These are phyloP conservation scores for Drosophila aldrichi DNA, from an alignment of 2,888 invertebrate genomes.

Conservation along the genomic window DNA sequence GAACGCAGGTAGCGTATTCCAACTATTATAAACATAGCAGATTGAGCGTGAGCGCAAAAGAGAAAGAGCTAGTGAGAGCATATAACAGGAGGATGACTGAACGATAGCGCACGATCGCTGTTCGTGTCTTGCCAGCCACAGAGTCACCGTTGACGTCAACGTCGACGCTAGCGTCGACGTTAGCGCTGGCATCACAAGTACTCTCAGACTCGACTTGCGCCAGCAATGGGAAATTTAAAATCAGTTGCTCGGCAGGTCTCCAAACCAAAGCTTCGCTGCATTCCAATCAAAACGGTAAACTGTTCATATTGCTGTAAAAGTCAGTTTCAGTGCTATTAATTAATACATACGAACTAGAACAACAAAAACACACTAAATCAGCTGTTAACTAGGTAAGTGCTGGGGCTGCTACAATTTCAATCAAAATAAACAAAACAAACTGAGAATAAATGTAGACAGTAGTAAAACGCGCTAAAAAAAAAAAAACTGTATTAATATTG, in stretches of 20 bases:
- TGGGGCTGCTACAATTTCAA: not conserved
- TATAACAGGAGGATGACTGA: slow-evolving; percentile 15
- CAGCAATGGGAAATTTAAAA: slow-evolving; percentile 48
- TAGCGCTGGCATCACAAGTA: slow-evolving; percentile 21
- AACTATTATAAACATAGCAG: not conserved
- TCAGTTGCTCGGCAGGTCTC: slow-evolving; percentile 71
- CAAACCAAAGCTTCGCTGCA: slow-evolving; percentile 56
- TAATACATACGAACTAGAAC: slow-evolving; percentile 37
- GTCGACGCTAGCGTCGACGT: slow-evolving; percentile 19
- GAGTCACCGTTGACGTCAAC: not conserved
- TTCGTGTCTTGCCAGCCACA: slow-evolving; percentile 48
- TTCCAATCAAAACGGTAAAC: slow-evolving; percentile 29
- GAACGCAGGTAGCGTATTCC: not conserved
- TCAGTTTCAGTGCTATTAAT: slow-evolving; percentile 35
- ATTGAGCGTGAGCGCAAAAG: not conserved
- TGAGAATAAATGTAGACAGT: slow-evolving; percentile 27
- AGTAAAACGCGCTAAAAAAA: slow-evolving; percentile 25
- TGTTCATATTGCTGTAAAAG: slow-evolving; percentile 12
- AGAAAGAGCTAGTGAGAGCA: not conserved
- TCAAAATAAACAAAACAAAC: slow-evolving; percentile 6
- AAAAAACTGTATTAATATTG: slow-evolving; percentile 19
- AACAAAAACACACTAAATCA: slow-evolving; percentile 34
- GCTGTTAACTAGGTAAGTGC: slow-evolving; percentile 67
- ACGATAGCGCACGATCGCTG: slow-evolving; percentile 45
- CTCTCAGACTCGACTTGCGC: slow-evolving; percentile 58